Conservation (phyloP, 2,888 invertebrate species). For the Drosophila anomalata region DNA sequence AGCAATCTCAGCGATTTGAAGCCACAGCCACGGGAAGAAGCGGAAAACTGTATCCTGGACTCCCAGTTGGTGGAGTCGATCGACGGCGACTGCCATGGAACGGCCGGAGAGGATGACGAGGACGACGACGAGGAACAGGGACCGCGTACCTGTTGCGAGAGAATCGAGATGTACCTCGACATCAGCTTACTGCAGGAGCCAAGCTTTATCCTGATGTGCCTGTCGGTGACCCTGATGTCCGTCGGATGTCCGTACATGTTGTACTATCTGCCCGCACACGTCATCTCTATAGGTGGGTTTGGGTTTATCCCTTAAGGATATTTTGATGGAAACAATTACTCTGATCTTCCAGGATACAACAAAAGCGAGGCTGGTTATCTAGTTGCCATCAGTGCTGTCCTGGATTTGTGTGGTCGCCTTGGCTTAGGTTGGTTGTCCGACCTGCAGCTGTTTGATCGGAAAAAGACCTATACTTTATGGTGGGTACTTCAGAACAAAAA, state of each 20-base stretch:
- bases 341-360: conserved; percentile 76
- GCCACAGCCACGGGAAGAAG: conserved; percentile 51
- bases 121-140: conserved; percentile 80
- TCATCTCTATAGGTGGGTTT: conserved; percentile 86
- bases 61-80: conserved; percentile 61
- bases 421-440: conserved; percentile 91
- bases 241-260: conserved; percentile 91
- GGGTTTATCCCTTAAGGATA: background rate
- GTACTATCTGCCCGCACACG: conserved; percentile 90
- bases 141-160: conserved; percentile 81
- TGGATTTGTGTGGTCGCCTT: conserved; percentile 89
- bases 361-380: conserved; percentile 87
- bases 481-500: conserved; percentile 69
- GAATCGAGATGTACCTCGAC: conserved; percentile 86
- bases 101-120: conserved; percentile 67
- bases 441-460: conserved; percentile 88
- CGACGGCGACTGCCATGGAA: conserved; percentile 34
- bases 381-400: conserved; percentile 89
- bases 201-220: conserved; percentile 89
- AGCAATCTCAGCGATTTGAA: conserved; percentile 81
- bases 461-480: conserved; percentile 90
- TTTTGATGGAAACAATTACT: background rate
- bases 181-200: conserved; percentile 88
- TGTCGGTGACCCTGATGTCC: conserved; percentile 90
- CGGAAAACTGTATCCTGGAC: conserved; percentile 57